Evolutionary conservation across 1,140 invertebrate genomes (phyloP).

Genomic region (Meloidogyne floridensis): DNA sequence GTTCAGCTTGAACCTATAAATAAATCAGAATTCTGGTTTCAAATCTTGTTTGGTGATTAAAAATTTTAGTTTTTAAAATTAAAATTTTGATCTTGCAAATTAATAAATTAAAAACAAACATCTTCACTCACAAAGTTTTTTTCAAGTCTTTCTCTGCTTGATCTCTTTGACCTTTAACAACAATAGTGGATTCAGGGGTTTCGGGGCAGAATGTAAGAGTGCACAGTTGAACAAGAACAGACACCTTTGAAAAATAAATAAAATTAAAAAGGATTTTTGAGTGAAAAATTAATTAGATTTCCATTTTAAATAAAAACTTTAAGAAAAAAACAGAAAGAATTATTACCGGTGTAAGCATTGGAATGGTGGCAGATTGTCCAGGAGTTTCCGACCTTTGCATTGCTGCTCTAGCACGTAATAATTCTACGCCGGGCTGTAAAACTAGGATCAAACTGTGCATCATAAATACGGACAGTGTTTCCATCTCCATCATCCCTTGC

Average conservation of each 20-base stretch:
- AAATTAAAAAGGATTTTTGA: neutral
- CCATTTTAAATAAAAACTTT: neutral
- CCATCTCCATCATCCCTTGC: constrained; percentile 87
- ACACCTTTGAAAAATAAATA: constrained; percentile 70
- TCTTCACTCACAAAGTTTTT: constrained; percentile 52
- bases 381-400: neutral
- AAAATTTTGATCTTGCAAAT: neutral
- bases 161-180: constrained; percentile 45
- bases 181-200: constrained; percentile 81
- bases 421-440: constrained; percentile 60
- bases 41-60: no score
- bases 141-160: constrained; percentile 63
- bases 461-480: constrained; percentile 80
- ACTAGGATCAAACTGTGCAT: constrained; percentile 87
- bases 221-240: constrained; percentile 76
- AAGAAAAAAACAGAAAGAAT: no score
- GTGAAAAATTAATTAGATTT: neutral
- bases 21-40: no score
- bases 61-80: no score
- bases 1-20: constrained; percentile 46
- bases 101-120: constrained; percentile 32
- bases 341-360: neutral
- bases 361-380: neutral
- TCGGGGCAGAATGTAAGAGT: constrained; percentile 84
- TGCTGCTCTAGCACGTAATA: constrained; percentile 9